Conservation (phyloP, 92 coral and sea anemone species). For the Epizoanthus illoricatus region DNA sequence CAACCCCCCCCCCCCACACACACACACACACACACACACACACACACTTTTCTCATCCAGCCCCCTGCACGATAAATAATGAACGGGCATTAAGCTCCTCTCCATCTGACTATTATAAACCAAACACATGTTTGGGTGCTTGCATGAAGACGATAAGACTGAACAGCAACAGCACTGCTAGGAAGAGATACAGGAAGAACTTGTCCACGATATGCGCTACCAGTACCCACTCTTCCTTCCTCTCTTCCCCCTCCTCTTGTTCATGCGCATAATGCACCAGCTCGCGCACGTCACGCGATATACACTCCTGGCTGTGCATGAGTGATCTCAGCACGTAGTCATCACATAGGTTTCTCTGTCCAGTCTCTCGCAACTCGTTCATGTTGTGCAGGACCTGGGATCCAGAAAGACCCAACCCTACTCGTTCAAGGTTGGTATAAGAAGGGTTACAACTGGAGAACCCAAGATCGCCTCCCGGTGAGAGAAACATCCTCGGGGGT, state of each 20-base stretch:
- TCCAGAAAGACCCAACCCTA: conserved; percentile 18
- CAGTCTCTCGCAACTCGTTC: conserved; percentile 12
- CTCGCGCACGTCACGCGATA: conserved; percentile 61
- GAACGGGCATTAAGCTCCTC: background rate
- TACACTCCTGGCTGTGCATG: conserved; percentile 34
- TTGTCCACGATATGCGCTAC: conserved; percentile 76
- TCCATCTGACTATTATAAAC: background rate
- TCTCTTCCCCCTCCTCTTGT: conserved; percentile 63
- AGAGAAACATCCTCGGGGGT: background rate
- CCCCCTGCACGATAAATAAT: no score
- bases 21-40: no score
- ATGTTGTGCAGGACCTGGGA: conserved; percentile 10
- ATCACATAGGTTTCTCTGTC: conserved; percentile 19
- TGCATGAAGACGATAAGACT: conserved; percentile 65
- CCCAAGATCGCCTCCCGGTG: background rate
- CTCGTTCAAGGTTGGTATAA: conserved; percentile 19
- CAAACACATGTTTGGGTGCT: conserved; percentile 70
- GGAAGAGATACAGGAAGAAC: conserved; percentile 78
- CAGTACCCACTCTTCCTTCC: conserved; percentile 80
- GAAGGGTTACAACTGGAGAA: conserved; percentile 7
- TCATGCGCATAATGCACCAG: conserved; percentile 66
- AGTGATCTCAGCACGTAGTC: conserved; percentile 39
- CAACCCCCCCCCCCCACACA: no score
- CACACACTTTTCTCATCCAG: no score
- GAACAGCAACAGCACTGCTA: conserved; percentile 57